phyloP scores from a whole-genome alignment of 2,888 invertebrate species.

The Dichetophora obliterata region DNA sequence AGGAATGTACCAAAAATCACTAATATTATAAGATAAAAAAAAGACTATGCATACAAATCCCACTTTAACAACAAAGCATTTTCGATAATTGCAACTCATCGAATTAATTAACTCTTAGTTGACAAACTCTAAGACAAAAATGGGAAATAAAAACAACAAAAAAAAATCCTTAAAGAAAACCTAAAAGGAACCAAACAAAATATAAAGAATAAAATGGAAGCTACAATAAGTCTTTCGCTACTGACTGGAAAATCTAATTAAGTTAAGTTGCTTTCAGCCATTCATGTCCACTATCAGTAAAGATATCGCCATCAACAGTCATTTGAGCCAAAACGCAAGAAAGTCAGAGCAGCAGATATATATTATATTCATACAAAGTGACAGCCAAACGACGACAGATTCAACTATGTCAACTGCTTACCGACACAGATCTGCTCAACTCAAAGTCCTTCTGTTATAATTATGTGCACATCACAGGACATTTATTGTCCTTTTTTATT shows the following conservation, averaged over 20 bases:
- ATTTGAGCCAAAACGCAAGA: neutral
- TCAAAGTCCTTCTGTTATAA: constrained; percentile 23
- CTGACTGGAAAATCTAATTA: constrained; percentile 26
- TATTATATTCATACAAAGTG: neutral
- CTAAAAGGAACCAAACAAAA: neutral
- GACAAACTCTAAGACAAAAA: neutral
- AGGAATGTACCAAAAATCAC: no score
- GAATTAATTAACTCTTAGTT: neutral
- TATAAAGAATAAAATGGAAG: neutral
- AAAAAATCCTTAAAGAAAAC: neutral
- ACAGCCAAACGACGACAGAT: neutral
- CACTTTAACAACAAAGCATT: constrained; percentile 1
- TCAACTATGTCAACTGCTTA: neutral
- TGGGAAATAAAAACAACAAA: neutral
- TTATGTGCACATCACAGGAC: constrained; percentile 12
- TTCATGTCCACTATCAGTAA: neutral
- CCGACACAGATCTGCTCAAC: neutral
- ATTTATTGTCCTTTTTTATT: constrained; percentile 16
- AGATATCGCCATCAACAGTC: neutral
- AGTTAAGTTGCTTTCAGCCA: constrained; percentile 17
- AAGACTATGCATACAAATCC: neutral
- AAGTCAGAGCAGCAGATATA: neutral
- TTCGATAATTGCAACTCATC: constrained; percentile 5
- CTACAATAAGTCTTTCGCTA: constrained; percentile 1
- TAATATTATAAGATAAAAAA: no score